Conservation (phyloP, 1,140 invertebrate species). For the Nephila pilipes region DNA sequence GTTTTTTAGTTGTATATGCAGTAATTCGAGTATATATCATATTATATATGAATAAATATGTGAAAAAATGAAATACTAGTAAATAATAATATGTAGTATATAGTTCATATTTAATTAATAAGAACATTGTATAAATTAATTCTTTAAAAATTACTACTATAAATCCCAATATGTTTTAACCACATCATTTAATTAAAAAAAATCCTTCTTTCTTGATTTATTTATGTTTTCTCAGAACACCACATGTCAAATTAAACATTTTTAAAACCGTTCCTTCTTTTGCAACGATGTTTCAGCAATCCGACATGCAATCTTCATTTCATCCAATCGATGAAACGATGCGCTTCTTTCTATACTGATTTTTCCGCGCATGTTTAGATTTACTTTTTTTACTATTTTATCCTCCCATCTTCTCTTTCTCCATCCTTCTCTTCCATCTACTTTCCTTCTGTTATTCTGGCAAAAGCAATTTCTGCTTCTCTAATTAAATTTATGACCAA, state of each 20-base stretch:
- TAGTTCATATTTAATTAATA: too few species aligned
- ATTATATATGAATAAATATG: too few species aligned
- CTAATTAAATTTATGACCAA: conserved; percentile 73
- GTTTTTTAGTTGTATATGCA: too few species aligned
- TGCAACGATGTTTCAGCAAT: neutral
- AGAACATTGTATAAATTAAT: too few species aligned
- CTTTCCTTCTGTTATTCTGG: conserved; percentile 40
- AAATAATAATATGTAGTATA: too few species aligned
- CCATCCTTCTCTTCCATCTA: neutral
- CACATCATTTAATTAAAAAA: neutral
- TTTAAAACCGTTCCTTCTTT: neutral
- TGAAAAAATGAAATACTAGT: too few species aligned
- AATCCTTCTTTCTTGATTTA: neutral
- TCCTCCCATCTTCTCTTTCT: neutral
- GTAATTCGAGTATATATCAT: too few species aligned
- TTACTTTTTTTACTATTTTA: neutral
- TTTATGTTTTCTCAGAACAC: neutral
- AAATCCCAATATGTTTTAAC: too few species aligned
- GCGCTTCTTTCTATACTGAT: neutral
- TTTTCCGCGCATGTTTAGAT: neutral
- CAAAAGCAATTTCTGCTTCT: conserved; percentile 69
- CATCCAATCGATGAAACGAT: conserved; percentile 33
- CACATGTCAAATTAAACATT: neutral
- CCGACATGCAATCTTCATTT: conserved; percentile 39
- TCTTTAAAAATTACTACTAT: too few species aligned